Base-by-base conservation (phyloP, 2,888 invertebrate species). In the Oxyteleia sp. region DNA sequence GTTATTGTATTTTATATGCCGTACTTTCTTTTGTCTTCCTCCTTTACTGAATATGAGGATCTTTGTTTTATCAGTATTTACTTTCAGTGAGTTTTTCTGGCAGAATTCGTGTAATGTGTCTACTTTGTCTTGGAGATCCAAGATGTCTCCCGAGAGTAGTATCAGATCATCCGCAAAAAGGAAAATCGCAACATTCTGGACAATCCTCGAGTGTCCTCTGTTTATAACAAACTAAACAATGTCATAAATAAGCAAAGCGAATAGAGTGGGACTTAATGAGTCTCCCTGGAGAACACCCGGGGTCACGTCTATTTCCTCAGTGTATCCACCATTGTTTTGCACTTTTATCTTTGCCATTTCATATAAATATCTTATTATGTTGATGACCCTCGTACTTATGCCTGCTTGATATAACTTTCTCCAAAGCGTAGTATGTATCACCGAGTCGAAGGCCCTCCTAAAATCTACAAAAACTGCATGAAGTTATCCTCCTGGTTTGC, bases 381-480 rank as follows among this genome's bases (percentile, higher is more conserved):
- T 55, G 1, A 87, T 83, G 0, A 86, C 61, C 32, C 66, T 43
- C 4, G 16, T 32, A 41, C 85, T 84, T 1, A 86, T 63, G 2
- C 85, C 81, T 7, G 69, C 66, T 26, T 57, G n/a, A n/a, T 57
- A 32, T 20, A 84, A 29, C 23, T 74, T 78, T 8, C 15, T 43
- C 76, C 84, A 87, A 0, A 88, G 81, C n/a, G 76, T 51, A 0
- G 59, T 23, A 45, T 88, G 87, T 0, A 55, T 55, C 0, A 88
- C 75, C 1, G 82, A 84, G 51, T 86, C 87, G 45, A 88, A 88
- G 0, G 82, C 82, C 16, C 78, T 20, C 8, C 71, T 47, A 13
- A 88, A 83, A 38, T 88, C 88, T 1, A 88, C 69, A 68, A 89
- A 88, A 18, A 49, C 82, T 1, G 84, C 80, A 61, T 72, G 88